Evolutionary conservation across 2,797 vertebrate species (phyloP).

Genomic region (Pangasius djambal): DNA sequence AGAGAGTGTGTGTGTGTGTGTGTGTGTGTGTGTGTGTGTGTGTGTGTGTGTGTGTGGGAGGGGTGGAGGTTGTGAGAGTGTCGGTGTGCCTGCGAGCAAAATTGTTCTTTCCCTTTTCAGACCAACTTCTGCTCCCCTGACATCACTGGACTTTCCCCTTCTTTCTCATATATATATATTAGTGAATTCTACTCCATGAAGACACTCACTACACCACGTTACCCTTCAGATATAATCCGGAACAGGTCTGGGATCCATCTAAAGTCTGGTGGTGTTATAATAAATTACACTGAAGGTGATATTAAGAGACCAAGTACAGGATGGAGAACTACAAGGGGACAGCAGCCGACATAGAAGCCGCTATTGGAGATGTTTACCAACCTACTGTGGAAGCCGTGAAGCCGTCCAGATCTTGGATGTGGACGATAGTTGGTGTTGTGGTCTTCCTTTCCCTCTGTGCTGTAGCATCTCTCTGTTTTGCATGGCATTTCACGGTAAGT

Average conservation of each 20-base stretch:
- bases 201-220: slow-evolving; percentile 11
- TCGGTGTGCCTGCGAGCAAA: slow-evolving; percentile 35
- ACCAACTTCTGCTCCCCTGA: slow-evolving; percentile 65
- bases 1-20: slow-evolving; percentile 1
- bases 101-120: slow-evolving; percentile 64
- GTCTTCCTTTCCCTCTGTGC: slow-evolving; percentile 55
- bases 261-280: neutral
- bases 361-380: slow-evolving; percentile 51
- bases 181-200: slow-evolving; percentile 32
- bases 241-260: neutral
- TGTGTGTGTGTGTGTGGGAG: slow-evolving; percentile 34
- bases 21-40: slow-evolving; percentile 1
- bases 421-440: slow-evolving; percentile 58
- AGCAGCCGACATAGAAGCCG: slow-evolving; percentile 62
- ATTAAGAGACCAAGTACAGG: slow-evolving; percentile 11
- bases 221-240: neutral
- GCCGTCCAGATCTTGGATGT: slow-evolving; percentile 54
- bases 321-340: slow-evolving; percentile 51
- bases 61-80: slow-evolving; percentile 36
- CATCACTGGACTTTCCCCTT: slow-evolving; percentile 80
- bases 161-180: slow-evolving; percentile 75
- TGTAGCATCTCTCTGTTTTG: slow-evolving; percentile 57
- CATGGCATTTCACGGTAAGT: slow-evolving; percentile 53
- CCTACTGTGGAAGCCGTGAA: slow-evolving; percentile 65
- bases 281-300: neutral